Base-by-base conservation (phyloP, 2,888 invertebrate genomes). In the Trichogramma evanescens region DNA sequence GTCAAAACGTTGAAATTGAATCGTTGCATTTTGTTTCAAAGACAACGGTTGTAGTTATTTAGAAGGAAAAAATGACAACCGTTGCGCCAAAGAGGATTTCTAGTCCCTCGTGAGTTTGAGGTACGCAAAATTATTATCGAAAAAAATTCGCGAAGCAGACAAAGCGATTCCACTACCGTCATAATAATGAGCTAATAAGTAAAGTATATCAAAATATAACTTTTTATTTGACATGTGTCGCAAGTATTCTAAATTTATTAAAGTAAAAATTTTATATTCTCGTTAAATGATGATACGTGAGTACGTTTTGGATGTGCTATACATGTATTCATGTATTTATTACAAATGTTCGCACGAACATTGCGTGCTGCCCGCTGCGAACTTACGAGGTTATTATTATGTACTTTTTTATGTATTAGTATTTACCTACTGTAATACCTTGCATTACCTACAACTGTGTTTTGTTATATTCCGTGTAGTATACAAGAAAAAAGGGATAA, bases 81-180 rank as follows among this genome's bases (percentile, higher is more conserved):
- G 70, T 68, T 73, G 26, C 72, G 74, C 74, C 75, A 74, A 76
- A 76, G 75, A 75, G 73, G 72, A 72, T 72, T 73, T 76, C 76
- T 74, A 75, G 75, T 75, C 75, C 71, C 69, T 71, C 55, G 59
- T 56, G 59, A 51, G 59, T 57, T 54, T 61, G 61, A 63, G 44
- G 39, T 46, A 52, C 46, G 50, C 8, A 42, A 41, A 49, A 40
- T 10, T 41, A 40, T 7, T 5, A 50, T 26, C 50, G 48, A 45
- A 46, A 13, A 51, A 50, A 8, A 26, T 26, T 26, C 26, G 26
- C 26, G 26, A 26, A 26, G 26, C 26, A 26, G 26, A 26, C 26
- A 26, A 26, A 26, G 26, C 26, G 26, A 26, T 26, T 26, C 26
- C 26, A 26, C 26, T 26, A 26, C 26, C 26, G 26, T 26, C 26